A percentile compares a stretch with the other conserved stretches of the same genome.
Conservation (phyloP, 2,113 vertebrate species). For the Sitta europaea region DNA sequence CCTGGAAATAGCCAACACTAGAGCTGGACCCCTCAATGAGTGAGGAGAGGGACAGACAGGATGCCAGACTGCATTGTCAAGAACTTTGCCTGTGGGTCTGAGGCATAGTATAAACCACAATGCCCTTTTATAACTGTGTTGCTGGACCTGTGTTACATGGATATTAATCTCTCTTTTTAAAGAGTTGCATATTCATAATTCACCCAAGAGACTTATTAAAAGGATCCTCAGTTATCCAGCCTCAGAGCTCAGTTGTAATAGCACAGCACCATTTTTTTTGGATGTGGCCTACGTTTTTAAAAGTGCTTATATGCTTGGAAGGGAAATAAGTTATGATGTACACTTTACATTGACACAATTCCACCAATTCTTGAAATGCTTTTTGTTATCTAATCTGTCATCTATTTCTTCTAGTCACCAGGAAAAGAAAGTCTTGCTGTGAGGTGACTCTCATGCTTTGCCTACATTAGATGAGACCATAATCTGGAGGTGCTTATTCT, state of each 20-base stretch:
- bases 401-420: not conserved
- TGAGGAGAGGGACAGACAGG: fast-evolving
- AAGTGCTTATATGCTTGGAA: not conserved
- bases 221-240: not conserved
- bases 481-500: not conserved
- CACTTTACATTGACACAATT: not conserved
- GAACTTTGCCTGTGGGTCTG: not conserved
- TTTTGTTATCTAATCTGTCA: not conserved
- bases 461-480: not conserved
- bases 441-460: not conserved
- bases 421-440: not conserved
- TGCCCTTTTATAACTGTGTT: not conserved
- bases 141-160: not conserved
- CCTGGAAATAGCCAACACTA: not conserved
- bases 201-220: not conserved
- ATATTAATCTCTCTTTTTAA: not conserved
- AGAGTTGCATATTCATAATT: not conserved
- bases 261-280: not conserved
- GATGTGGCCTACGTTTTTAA: not conserved
- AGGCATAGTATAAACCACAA: not conserved
- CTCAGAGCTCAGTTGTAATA: not conserved
- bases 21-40: not conserved
- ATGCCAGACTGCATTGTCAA: not conserved
- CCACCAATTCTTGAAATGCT: not conserved
- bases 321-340: not conserved